phyloP scores from a whole-genome alignment of 2,113 vertebrate species.

The Brachypteracias leptosomus region DNA sequence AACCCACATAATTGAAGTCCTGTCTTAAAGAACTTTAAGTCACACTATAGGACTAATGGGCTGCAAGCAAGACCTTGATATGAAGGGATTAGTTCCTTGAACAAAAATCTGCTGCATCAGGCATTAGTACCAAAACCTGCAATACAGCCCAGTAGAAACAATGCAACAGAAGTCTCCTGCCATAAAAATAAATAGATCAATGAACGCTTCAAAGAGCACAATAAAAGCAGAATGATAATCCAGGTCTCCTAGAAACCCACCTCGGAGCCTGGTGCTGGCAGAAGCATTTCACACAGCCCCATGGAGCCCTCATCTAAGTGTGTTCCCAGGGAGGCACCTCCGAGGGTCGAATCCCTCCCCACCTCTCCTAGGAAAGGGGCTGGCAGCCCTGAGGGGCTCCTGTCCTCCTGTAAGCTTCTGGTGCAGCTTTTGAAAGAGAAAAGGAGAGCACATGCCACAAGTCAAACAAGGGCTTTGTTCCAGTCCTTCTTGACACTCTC shows the following conservation, averaged over 20 bases:
- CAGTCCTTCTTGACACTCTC: neutral
- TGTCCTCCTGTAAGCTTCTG: neutral
- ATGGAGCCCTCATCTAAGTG: fast-evolving
- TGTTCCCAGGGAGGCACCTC: neutral
- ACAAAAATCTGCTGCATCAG: neutral
- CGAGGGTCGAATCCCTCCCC: fast-evolving
- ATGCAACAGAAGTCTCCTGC: neutral
- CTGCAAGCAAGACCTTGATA: neutral
- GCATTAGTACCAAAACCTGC: neutral
- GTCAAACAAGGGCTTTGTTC: neutral
- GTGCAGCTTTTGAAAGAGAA: neutral
- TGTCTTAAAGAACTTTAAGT: neutral
- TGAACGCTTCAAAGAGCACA: fast-evolving
- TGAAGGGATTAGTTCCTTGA: neutral
- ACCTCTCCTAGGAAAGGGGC: neutral
- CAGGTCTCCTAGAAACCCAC: neutral
- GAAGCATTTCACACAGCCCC: fast-evolving
- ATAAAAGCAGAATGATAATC: neutral
- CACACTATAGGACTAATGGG: neutral
- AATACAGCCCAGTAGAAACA: neutral
- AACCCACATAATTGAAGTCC: neutral
- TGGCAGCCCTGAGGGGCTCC: fast-evolving
- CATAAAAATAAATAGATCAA: neutral
- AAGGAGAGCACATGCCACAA: fast-evolving
- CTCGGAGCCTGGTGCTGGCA: neutral